phyloP scores from a whole-genome alignment of 2,797 vertebrate species.

The Pantherophis alleghaniensis region DNA sequence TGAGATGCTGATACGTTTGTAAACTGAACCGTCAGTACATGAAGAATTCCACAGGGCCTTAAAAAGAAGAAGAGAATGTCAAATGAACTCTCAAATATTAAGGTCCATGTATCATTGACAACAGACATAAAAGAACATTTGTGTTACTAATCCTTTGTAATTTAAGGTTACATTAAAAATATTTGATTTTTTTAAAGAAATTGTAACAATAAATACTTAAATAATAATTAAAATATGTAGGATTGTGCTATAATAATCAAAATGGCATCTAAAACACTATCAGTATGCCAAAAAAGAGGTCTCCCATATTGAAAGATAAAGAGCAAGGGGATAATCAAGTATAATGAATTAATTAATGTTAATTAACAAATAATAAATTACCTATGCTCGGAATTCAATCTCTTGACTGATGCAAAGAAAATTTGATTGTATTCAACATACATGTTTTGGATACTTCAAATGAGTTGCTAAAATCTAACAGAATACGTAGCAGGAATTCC shows the following conservation, averaged over 20 bases:
- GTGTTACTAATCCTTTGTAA: background rate
- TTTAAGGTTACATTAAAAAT: background rate
- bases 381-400: background rate
- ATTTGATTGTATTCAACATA: background rate
- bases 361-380: background rate
- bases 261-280: background rate
- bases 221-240: conserved; percentile 9
- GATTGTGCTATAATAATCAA: background rate
- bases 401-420: background rate
- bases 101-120: conserved; percentile 49
- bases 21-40: conserved; percentile 77
- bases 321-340: background rate
- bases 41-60: conserved; percentile 77
- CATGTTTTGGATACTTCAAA: background rate
- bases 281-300: background rate
- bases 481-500: background rate
- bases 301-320: background rate
- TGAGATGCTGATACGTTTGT: conserved; percentile 74
- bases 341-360: background rate
- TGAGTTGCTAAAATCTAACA: background rate
- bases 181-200: background rate
- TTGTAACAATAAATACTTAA: background rate
- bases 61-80: conserved; percentile 62
- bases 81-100: conserved; percentile 57
- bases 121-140: conserved; percentile 33